Base-by-base conservation (phyloP, 2,113 vertebrate species). In the Laticauda laticaudata region DNA sequence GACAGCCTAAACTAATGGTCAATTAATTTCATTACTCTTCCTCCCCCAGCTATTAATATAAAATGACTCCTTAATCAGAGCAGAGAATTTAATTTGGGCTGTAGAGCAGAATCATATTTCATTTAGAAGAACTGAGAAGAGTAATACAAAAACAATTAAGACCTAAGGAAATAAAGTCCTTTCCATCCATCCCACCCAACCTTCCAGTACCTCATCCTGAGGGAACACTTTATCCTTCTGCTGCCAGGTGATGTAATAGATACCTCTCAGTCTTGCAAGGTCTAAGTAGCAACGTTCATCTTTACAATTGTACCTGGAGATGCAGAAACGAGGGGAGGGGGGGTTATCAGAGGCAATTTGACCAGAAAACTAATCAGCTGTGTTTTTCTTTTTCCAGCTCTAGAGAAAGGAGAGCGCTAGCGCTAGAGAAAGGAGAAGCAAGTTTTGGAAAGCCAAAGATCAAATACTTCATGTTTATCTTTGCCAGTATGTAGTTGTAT, bases 231-330 rank as follows among this genome's bases (percentile, higher is more conserved):
- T 99, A 97, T 97, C 98, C 96, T 95, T 98, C 96, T 98, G 98
- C 95, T 97, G 96, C 99, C 99, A 99, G 23, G 99, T 99, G 97
- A 99, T 96, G 93, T 99, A 99, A 95, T 97, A 98, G 88, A 99
- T 81, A 8, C 99, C 99, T 93, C 99, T 97, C 92, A 99, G 98
- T 95, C 99, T 98, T 88, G 99, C 99, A 98, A 99, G 96, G 97
- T 99, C 99, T 92, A 98, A 97, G 96, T 99, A 99, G 95, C 99
- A 99, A 95, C 98, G 98, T 93, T 99, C 98, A 96, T 99, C 99
- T 94, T 99, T 98, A 97, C 99, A 99, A 94, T 99, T 99, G 97
- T 99, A 99, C 39, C 99, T 99, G 94, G 86, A 96, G 93, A 97
- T 56, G 86, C 87, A 95, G 29, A 81, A 94, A 64, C 23, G 0